Conservation (phyloP, 1,140 invertebrate genomes). For the Psilanteris sp. region DNA sequence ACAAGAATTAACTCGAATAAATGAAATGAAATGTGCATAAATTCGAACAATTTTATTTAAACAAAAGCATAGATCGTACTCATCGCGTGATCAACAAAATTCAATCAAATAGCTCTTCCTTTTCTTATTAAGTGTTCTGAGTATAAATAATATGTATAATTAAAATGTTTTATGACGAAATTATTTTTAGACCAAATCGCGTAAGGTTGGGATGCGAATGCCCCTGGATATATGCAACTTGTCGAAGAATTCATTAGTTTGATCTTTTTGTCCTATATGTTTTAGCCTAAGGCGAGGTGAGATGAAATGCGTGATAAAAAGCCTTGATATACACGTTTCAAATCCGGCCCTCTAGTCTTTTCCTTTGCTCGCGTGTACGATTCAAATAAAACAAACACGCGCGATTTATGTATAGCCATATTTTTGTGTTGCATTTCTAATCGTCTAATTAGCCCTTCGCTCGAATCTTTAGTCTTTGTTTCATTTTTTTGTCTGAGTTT, state of each 20-base stretch:
- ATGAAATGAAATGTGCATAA: constrained; percentile 17
- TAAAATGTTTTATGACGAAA: too few relatives aligned
- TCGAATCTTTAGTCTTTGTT: too few relatives aligned
- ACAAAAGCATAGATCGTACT: too few relatives aligned
- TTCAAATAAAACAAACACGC: constrained; percentile 29
- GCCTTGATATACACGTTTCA: constrained; percentile 36
- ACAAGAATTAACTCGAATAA: constrained; percentile 33
- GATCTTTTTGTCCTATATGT: constrained; percentile 21
- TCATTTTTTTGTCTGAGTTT: too few relatives aligned
- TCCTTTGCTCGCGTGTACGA: constrained; percentile 16
- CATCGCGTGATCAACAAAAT: too few relatives aligned
- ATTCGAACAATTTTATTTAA: constrained; percentile 1
- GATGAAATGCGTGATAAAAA: constrained; percentile 33
- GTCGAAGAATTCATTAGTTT: constrained; percentile 15
- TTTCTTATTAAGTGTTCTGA: too few relatives aligned
- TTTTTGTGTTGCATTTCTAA: constrained; percentile 26
- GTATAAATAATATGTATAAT: too few relatives aligned
- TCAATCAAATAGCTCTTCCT: too few relatives aligned
- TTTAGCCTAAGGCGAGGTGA: constrained; percentile 18
- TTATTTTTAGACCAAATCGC: too few relatives aligned
- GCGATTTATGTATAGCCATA: constrained; percentile 26
- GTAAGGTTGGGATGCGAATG: too few relatives aligned
- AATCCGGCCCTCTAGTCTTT: constrained; percentile 28
- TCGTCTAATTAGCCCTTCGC: constrained; percentile 30
- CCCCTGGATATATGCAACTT: constrained; percentile 9